Evolutionary conservation across 2,888 invertebrate species (phyloP), one percentile per base, ranked within the genome.

Genomic region (Alloplasta piceator): DNA sequence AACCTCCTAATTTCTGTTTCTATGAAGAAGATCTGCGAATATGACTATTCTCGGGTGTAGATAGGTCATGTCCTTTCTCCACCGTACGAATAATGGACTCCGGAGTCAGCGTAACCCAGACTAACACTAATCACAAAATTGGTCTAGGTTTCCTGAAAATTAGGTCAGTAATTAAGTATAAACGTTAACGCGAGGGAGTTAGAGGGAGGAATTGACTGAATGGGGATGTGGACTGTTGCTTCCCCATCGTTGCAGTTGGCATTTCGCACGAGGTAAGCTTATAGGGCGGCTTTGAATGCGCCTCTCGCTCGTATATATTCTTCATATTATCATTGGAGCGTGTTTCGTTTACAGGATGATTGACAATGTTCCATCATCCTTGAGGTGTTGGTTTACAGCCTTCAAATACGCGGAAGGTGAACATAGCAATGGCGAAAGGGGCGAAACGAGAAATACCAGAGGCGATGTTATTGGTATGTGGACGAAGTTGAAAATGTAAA

Each of bases 401-500:
- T 55, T 77, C 64, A 48, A 48, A 48, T 48, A 48, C 48, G n/a
- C 12, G 12, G 12, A 12, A 5, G 10, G 10, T n/a, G 48, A 48
- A 48, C 10, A 48, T 12, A 48, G 48, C 48, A 48, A 48, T 12
- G 48, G 48, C 10, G 48, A 48, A 5, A n/a, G n/a, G 48, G 4
- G 4, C 3, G 9, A 12, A 48, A 48, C 12, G 9, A n/a, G 48
- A 48, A 48, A 48, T 48, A 48, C 10, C 48, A 12, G 48, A 26
- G 26, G 26, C 26, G 26, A 26, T 26, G 26, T 26, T 14, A 26
- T 9, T 39, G 58, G 39, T 61, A 64, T 10, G 36, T 2, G 26
- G 74, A 74, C 74, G 74, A 78, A 78, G 76, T 73, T 83, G 81
- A 77, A 79, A 81, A 83, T 83, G 83, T 83, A 84, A 84, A 84